Percentiles rank a stretch among this genome's conserved stretches.
phyloP scores from a whole-genome alignment of 2,797 vertebrate genomes.

The Aulostomus chinensis region DNA sequence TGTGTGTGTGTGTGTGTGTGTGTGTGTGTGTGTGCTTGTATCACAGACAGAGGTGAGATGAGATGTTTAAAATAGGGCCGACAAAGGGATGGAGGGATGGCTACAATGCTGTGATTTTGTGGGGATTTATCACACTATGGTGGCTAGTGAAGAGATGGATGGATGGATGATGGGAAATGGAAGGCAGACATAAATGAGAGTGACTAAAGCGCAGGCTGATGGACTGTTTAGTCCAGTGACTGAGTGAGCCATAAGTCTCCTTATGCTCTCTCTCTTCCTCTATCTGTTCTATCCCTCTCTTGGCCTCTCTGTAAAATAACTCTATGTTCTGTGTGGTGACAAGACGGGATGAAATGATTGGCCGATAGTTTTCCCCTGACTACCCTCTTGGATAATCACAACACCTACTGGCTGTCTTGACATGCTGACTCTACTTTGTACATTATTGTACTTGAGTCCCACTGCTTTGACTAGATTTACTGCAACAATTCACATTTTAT shows the following conservation, averaged over 20 bases:
- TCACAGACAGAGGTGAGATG: constrained; percentile 61
- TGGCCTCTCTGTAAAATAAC: constrained; percentile 61
- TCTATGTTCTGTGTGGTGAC: constrained; percentile 66
- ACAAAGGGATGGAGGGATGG: constrained; percentile 49
- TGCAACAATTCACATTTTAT: constrained; percentile 5
- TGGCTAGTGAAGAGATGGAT: constrained; percentile 43
- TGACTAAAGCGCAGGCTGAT: constrained; percentile 70
- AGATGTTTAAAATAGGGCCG: constrained; percentile 66
- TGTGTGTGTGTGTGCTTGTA: constrained; percentile 2
- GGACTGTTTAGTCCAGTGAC: constrained; percentile 77
- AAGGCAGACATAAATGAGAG: constrained; percentile 62
- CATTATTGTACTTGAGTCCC: constrained; percentile 28
- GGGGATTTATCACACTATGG: constrained; percentile 57
- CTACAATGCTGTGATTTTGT: constrained; percentile 47
- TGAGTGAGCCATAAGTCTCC: constrained; percentile 80
- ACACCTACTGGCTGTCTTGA: constrained; percentile 58
- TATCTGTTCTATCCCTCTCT: constrained; percentile 21
- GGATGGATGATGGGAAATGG: constrained; percentile 59
- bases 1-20: constrained; percentile 5
- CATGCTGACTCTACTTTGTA: constrained; percentile 63
- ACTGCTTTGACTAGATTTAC: constrained; percentile 15
- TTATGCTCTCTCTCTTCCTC: constrained; percentile 43
- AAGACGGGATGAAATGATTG: constrained; percentile 77
- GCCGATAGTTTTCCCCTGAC: constrained; percentile 70
- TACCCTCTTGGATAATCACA: constrained; percentile 71